These are phyloP conservation scores for Engystomops pustulosus DNA, from an alignment of 2,113 vertebrate species.

Conservation along the genomic window DNA sequence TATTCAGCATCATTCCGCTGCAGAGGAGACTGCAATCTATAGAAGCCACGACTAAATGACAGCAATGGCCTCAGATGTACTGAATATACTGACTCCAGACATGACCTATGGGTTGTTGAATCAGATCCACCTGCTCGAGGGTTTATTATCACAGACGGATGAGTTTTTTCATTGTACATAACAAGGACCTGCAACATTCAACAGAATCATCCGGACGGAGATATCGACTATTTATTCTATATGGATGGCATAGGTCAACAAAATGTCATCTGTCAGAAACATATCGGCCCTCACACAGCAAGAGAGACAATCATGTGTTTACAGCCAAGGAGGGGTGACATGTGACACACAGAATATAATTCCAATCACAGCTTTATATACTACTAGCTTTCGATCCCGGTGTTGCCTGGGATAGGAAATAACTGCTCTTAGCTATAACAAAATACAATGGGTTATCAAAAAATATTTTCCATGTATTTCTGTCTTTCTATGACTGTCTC, in stretches of 20 bases:
- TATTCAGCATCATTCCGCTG: neutral
- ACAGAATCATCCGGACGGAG: neutral
- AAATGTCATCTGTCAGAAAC: slow-evolving; percentile 7
- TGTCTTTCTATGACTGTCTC: no score
- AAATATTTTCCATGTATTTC: no score
- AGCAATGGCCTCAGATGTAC: neutral
- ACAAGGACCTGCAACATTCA: neutral
- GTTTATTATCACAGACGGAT: slow-evolving; percentile 7
- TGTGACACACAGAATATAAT: neutral
- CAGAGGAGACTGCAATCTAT: slow-evolving; percentile 15
- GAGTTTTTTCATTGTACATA: neutral
- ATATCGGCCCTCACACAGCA: neutral
- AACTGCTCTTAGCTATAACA: no score
- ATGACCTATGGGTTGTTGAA: neutral
- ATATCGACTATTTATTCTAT: neutral
- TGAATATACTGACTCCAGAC: neutral
- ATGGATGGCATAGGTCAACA: neutral
- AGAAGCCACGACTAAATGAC: neutral
- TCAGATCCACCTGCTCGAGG: neutral
- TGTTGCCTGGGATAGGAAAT: no score
- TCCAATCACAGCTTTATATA: neutral
- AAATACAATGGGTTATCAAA: no score
- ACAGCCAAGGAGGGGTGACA: neutral
- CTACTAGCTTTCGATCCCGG: no score
- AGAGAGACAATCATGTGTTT: neutral